Evolutionary conservation across 1,140 invertebrate species (phyloP).

Genomic region (Neocloeon triangulifer): DNA sequence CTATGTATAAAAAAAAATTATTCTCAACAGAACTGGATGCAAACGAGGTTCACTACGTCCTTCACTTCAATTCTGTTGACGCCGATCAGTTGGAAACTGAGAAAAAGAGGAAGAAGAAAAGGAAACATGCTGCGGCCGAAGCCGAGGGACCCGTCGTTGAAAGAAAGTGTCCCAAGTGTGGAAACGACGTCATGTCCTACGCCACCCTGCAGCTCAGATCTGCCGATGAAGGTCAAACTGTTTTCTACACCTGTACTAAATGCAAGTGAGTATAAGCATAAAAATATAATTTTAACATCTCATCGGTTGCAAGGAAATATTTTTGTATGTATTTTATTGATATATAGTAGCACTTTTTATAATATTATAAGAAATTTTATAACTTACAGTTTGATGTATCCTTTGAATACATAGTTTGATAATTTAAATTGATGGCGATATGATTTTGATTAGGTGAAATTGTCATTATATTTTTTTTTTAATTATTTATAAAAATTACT

Average conservation of each 20-base stretch:
- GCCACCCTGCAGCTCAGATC: slow-evolving; percentile 82
- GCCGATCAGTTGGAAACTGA: slow-evolving; percentile 18
- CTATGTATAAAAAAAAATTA: slow-evolving; percentile 25
- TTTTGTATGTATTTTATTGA: too few relatives aligned
- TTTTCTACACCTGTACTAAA: slow-evolving; percentile 88
- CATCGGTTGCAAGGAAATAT: too few relatives aligned
- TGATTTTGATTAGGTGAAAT: too few relatives aligned
- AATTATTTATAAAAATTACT: too few relatives aligned
- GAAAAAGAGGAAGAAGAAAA: slow-evolving; percentile 15
- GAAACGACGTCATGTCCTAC: slow-evolving; percentile 81
- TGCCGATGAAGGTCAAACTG: slow-evolving; percentile 97
- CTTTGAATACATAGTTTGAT: too few relatives aligned
- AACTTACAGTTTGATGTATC: too few relatives aligned
- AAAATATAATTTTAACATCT: too few relatives aligned
- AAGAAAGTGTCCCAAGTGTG: slow-evolving; percentile 70
- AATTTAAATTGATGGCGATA: too few relatives aligned
- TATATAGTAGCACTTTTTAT: too few relatives aligned
- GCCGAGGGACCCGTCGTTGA: slow-evolving; percentile 63
- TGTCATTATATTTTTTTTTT: too few relatives aligned
- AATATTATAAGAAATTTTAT: too few relatives aligned
- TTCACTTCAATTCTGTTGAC: slow-evolving; percentile 37
- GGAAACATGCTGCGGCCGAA: slow-evolving; percentile 22
- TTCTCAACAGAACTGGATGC: slow-evolving; percentile 2
- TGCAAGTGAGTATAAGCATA: slow-evolving; percentile 66
- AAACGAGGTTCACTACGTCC: slow-evolving; percentile 29